Evolutionary conservation across 2,888 invertebrate species (phyloP), one percentile per base, ranked within the genome.

Genomic region (Strigamia maritima): DNA sequence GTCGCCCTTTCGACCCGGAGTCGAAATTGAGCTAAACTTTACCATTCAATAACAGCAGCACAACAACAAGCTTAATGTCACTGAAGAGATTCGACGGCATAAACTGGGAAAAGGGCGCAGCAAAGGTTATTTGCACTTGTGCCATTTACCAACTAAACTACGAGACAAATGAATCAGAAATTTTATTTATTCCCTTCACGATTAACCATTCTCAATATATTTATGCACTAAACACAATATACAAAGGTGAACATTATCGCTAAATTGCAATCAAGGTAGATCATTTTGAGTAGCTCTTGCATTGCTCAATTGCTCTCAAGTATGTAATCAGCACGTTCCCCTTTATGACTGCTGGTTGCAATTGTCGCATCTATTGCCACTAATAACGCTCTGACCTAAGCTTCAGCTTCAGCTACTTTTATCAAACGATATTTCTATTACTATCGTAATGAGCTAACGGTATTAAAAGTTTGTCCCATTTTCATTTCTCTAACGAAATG

Each of bases 11-110:
- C n/a, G 49, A 49, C 49, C 49, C n/a, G 49, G n/a, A 49, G 49
- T 49, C 49, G 49, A 49, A 49, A 49, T 49, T 49, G 49, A 49
- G 49, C 49, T 49, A 49, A 49, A 49, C 49, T 49, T 49, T 49
- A 49, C 49, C n/a, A 49, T 49, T 49, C 49, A 49, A 49, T 49
- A 49, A 49, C 49, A 19, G 3, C n/a, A 49, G 49, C n/a, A n/a
- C 49, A 49, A 49, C 49, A 49, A 19, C n/a, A n/a, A 49, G 49
- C 49, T 49, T 49, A 49, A 49, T 49, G 49, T 49, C 49, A 49
- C 49, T 49, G 49, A 19, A 49, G 49, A 49, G 49, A 49, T 49
- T 49, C 49, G 49, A 49, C 49, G 19, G 19, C n/a, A 49, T 49
- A 49, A 49, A 49, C n/a, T 49, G 6, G 49, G 49, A n/a, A 49